A percentile compares a stretch with the other conserved stretches of the same genome.
Evolutionary conservation across 2,888 invertebrate genomes (phyloP).

Genomic region (Busseola fusca): DNA sequence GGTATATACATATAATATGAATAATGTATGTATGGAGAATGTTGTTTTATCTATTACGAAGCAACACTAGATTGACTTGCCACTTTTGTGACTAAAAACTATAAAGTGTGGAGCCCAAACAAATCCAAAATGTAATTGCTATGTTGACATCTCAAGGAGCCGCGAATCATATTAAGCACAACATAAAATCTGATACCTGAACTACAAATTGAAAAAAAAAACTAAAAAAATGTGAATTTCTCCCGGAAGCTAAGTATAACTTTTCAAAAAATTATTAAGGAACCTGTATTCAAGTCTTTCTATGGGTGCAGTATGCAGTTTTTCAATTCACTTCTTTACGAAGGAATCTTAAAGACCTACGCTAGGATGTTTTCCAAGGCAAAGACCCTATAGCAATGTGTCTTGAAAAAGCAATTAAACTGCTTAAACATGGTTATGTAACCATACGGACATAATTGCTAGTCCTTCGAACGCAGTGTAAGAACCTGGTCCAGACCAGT

Average conservation of each 20-base stretch:
- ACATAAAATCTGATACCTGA: too few species aligned
- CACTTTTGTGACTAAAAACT: background rate
- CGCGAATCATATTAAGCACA: too few species aligned
- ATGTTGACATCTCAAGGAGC: too few species aligned
- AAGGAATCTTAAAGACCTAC: conserved; percentile 19
- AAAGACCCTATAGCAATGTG: conserved; percentile 1
- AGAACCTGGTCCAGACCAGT: conserved; percentile 31
- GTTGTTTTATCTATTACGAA: conserved; percentile 19
- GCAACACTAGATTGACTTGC: background rate
- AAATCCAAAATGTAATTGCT: background rate
- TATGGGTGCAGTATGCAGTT: background rate
- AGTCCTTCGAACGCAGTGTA: conserved; percentile 18
- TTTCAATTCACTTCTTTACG: background rate
- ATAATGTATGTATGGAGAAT: conserved; percentile 49
- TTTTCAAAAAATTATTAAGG: background rate
- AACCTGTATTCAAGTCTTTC: background rate
- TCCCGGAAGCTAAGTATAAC: too few species aligned
- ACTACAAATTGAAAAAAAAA: too few species aligned
- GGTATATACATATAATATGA: conserved; percentile 44
- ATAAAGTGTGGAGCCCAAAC: background rate
- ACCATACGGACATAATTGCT: conserved; percentile 42
- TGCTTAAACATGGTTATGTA: conserved; percentile 38
- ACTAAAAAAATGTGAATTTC: too few species aligned
- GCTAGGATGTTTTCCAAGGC: conserved; percentile 9
- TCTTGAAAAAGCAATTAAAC: conserved; percentile 28